Evolutionary conservation across 1,140 invertebrate genomes (phyloP).

Genomic region (Procambarus clarkii): DNA sequence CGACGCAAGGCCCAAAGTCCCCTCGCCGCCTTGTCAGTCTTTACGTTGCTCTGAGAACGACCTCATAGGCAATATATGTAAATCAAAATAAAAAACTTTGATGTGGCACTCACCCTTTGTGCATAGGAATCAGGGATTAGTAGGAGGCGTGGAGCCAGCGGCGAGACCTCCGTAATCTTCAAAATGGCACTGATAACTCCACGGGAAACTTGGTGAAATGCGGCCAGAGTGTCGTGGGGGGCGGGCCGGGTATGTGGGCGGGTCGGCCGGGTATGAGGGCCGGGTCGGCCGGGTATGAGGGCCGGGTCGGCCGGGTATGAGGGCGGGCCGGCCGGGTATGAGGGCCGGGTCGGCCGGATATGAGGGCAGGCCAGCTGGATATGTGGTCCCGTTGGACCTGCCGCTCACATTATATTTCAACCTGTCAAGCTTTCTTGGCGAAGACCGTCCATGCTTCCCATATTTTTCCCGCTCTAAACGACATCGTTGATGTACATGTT

Average conservation of each 20-base stretch:
- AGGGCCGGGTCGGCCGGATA: too few species aligned
- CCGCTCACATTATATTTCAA: too few species aligned
- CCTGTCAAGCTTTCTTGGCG: too few species aligned
- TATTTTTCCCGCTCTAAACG: too few species aligned
- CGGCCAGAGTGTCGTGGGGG: neutral
- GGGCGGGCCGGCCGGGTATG: too few species aligned
- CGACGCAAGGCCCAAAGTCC: neutral
- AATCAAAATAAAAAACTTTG: conserved; percentile 72
- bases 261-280: too few species aligned
- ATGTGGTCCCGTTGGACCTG: too few species aligned
- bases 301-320: too few species aligned
- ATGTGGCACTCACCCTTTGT: conserved; percentile 71
- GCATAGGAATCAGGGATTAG: conserved; percentile 72
- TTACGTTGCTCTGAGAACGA: conserved; percentile 27
- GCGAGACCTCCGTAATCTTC: conserved; percentile 59
- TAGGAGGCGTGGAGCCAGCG: conserved; percentile 27
- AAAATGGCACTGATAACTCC: conserved; percentile 70
- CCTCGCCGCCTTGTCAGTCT: neutral
- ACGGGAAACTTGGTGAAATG: conserved; percentile 38
- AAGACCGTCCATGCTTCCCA: too few species aligned
- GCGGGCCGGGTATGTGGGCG: neutral
- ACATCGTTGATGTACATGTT: too few species aligned
- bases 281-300: too few species aligned
- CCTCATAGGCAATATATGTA: conserved; percentile 71
- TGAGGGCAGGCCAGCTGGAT: too few species aligned